A percentile compares a stretch with the other conserved stretches of the same genome.
Evolutionary conservation across 2,888 invertebrate genomes (phyloP).

Genomic region (Anticlea derivata): DNA sequence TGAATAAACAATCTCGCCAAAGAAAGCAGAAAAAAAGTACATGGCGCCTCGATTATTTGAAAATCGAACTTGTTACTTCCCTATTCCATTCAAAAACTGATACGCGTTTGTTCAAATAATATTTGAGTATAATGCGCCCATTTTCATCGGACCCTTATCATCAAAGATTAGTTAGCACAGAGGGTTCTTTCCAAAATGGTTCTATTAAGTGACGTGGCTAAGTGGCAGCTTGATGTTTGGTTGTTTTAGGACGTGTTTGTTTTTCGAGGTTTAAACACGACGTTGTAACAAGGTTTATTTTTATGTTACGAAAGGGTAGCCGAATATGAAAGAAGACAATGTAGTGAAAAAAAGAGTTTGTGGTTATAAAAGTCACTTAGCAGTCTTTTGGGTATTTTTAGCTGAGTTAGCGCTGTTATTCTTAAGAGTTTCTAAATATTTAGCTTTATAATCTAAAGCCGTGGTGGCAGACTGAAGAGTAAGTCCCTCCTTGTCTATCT

Average conservation of each 20-base stretch:
- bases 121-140: constrained; percentile 56
- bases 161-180: constrained; percentile 39
- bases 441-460: not conserved
- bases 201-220: constrained; percentile 74
- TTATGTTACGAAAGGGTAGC: constrained; percentile 53
- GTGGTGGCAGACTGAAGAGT: no score
- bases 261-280: constrained; percentile 69
- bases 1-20: constrained; percentile 4
- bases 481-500: no score
- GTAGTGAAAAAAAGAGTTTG: constrained; percentile 26
- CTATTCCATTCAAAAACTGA: constrained; percentile 68
- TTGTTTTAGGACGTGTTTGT: constrained; percentile 79
- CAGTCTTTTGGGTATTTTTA: constrained; percentile 18
- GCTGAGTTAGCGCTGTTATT: constrained; percentile 19
- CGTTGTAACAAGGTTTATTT: constrained; percentile 77
- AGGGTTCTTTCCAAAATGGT: constrained; percentile 60
- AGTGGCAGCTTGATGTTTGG: constrained; percentile 76
- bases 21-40: not conserved
- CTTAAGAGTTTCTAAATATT: constrained; percentile 4
- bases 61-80: constrained; percentile 66
- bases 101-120: constrained; percentile 71
- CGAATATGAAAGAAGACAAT: constrained; percentile 39
- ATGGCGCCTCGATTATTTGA: constrained; percentile 50
- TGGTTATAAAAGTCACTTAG: constrained; percentile 27
- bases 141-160: constrained; percentile 36